A percentile compares a stretch with the other conserved stretches of the same genome.
Evolutionary conservation across 2,888 invertebrate genomes (phyloP).

Genomic region (Ptilodon capucinus): DNA sequence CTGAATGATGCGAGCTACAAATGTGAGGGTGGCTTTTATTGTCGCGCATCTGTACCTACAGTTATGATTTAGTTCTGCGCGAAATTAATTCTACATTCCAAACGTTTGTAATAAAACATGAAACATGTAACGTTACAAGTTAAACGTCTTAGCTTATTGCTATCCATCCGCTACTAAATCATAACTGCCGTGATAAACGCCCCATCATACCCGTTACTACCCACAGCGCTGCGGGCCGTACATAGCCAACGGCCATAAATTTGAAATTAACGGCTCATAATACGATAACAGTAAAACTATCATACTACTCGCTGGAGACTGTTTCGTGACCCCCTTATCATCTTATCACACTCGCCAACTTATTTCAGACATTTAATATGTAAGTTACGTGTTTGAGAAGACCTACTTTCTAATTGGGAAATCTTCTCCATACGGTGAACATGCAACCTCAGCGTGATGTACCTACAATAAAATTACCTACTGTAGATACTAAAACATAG

Average conservation of each 20-base stretch:
- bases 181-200: not conserved
- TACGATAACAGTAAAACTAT: not conserved
- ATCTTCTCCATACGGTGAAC: no score
- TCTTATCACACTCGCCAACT: no score
- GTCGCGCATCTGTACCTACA: no score
- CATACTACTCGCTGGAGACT: not conserved
- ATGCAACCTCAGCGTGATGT: no score
- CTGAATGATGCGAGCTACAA: conserved; percentile 21
- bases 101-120: not conserved
- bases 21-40: conserved; percentile 7
- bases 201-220: not conserved
- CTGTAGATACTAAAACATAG: no score
- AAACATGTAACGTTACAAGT: not conserved
- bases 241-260: not conserved
- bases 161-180: not conserved
- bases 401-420: no score
- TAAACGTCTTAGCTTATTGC: not conserved
- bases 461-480: no score
- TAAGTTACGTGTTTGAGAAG: no score
- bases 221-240: not conserved
- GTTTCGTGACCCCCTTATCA: no score
- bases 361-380: no score
- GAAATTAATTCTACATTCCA: no score
- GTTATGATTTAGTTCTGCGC: no score
- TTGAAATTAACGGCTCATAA: not conserved